phyloP scores from a whole-genome alignment of 1,140 invertebrate species.

The Euglossa dilemma region DNA sequence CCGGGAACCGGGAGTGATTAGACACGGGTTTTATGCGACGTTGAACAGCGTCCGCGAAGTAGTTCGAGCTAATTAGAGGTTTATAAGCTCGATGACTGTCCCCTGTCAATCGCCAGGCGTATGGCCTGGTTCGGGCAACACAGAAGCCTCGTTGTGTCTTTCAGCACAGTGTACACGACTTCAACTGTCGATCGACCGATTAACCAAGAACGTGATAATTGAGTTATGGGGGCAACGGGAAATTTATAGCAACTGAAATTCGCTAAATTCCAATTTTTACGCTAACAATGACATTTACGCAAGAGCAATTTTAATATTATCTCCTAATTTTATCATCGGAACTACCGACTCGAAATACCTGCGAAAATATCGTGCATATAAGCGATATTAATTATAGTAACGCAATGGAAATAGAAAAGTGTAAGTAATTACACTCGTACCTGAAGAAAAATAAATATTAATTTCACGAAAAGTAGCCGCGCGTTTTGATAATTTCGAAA shows the following conservation, averaged over 20 bases:
- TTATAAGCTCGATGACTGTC: background rate
- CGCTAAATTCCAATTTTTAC: background rate
- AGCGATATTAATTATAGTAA: too few species aligned
- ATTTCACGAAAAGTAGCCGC: too few species aligned
- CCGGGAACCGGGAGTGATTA: background rate
- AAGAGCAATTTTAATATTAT: too few species aligned
- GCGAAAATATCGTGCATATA: too few species aligned
- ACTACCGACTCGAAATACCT: too few species aligned
- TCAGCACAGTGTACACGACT: background rate
- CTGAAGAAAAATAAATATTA: too few species aligned
- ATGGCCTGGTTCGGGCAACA: background rate
- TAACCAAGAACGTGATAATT: background rate
- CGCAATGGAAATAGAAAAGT: too few species aligned
- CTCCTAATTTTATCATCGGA: too few species aligned
- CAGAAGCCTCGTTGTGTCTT: background rate
- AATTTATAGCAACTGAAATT: background rate
- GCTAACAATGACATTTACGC: too few species aligned
- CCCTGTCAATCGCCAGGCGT: background rate
- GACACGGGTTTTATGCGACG: background rate
- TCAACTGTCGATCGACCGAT: background rate
- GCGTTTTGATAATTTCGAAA: too few species aligned
- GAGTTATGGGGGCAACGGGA: background rate
- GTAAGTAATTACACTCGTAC: too few species aligned
- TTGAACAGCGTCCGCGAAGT: background rate
- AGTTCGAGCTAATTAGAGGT: background rate